These are phyloP conservation scores for Melinopterus prodromus DNA, from an alignment of 2,888 invertebrate species.

Conservation along the genomic window DNA sequence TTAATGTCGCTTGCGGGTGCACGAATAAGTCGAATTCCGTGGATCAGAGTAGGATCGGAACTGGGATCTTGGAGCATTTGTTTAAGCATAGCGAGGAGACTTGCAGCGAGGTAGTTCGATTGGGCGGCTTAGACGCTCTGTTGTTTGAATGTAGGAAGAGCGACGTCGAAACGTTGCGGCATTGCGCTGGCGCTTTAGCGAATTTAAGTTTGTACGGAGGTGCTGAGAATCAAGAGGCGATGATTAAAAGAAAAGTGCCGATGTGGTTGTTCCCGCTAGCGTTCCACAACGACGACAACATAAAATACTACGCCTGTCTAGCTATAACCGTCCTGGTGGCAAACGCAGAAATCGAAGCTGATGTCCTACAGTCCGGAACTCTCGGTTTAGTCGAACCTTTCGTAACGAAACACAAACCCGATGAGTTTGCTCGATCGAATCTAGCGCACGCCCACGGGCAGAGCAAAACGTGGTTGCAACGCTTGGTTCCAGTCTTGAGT, in stretches of 20 bases:
- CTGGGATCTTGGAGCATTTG: conserved; percentile 90
- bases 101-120: conserved; percentile 89
- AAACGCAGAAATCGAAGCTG: conserved; percentile 97
- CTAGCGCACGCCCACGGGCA: conserved; percentile 95
- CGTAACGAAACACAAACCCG: conserved; percentile 92
- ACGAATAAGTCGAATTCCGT: conserved; percentile 80
- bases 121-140: conserved; percentile 94
- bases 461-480: conserved; percentile 92
- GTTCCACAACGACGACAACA: conserved; percentile 95
- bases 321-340: conserved; percentile 97
- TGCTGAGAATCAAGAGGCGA: conserved; percentile 95
- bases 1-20: conserved; percentile 88
- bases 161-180: conserved; percentile 90
- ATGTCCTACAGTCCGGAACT: conserved; percentile 95
- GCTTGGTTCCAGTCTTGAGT: conserved; percentile 91
- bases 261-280: conserved; percentile 98
- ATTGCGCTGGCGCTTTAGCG: conserved; percentile 96
- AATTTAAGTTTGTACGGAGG: conserved; percentile 97
- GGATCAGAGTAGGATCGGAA: conserved; percentile 87
- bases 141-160: conserved; percentile 93
- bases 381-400: conserved; percentile 97
- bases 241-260: conserved; percentile 94
- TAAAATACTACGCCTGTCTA: conserved; percentile 97
- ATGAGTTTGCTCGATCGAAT: conserved; percentile 92
- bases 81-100: conserved; percentile 98